phyloP scores from a whole-genome alignment of 2,888 invertebrate genomes.

The Nemotelus pantherinus region DNA sequence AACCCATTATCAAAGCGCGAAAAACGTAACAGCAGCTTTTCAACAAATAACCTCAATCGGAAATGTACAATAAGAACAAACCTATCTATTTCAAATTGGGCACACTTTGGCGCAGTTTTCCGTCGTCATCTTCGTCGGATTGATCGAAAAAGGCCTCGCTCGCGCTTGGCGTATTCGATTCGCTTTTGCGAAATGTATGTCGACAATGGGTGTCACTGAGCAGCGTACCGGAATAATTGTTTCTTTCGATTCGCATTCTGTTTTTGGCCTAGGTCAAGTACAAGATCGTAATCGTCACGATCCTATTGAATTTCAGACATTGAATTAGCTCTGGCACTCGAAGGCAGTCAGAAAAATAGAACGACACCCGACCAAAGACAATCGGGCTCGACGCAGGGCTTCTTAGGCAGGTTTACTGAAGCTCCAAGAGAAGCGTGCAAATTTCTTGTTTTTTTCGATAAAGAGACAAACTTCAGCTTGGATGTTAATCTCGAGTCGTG shows the following conservation, averaged over 20 bases:
- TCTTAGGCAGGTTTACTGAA: no score
- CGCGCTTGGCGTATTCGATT: no score
- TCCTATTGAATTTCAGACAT: constrained; percentile 18
- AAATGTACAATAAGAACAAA: no score
- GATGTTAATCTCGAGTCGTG: constrained; percentile 28
- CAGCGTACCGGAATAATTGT: not conserved
- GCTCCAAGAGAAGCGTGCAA: not conserved
- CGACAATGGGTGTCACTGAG: not conserved
- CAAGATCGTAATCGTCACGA: constrained; percentile 37
- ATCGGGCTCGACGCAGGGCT: no score
- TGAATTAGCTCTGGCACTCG: not conserved
- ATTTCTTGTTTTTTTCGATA: not conserved
- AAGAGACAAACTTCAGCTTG: no score
- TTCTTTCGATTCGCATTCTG: not conserved
- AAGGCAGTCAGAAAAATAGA: constrained; percentile 10
- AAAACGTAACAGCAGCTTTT: no score
- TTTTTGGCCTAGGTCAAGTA: constrained; percentile 39
- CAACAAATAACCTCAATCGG: no score
- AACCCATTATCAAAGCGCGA: no score
- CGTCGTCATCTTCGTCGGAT: no score
- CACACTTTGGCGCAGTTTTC: no score
- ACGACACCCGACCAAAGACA: constrained; percentile 11
- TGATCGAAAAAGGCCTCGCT: no score
- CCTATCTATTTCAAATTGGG: no score
- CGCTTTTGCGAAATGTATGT: not conserved